Evolutionary conservation across 2,888 invertebrate genomes (phyloP), one percentile per base, ranked within the genome.

Genomic region (Ernsta delagoae): DNA sequence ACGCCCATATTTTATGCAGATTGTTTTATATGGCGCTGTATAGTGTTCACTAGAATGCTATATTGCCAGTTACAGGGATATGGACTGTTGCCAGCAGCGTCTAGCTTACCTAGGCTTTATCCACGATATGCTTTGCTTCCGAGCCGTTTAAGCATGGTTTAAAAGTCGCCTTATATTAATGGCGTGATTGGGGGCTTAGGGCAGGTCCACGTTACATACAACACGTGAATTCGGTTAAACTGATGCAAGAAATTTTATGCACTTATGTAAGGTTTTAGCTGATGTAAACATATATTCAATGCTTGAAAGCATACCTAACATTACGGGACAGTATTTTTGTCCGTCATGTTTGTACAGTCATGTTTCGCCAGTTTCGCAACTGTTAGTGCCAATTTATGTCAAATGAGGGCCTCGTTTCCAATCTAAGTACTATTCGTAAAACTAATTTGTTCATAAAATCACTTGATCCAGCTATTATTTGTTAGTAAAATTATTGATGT

Each of bases 61-160:
- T 68, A 68, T 68, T 62, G 68, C 68, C 39, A 31, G 56, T 11
- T 68, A 57, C 57, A 62, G 68, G 70, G 72, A 74, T 75, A 75
- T 80, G 79, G 79, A 75, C 70, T 64, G 63, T 71, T 79, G 80
- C 79, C 80, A 80, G 70, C 70, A 70, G 71, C 69, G 67, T 71
- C 70, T 62, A 67, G 77, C 74, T 79, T 75, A 76, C 71, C 74
- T 72, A 70, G 73, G 73, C 67, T 73, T 67, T 73, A 71, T 70
- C 69, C 70, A 72, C 67, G 67, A 70, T 73, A 73, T 67, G 68
- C 71, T 63, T 65, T 68, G 73, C 70, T 73, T 65, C 70, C 68
- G 62, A 68, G 61, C 72, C 70, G 72, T 70, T 71, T 73, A 72
- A 73, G 72, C 70, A 73, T 67, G 73, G 73, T 73, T 73, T 72